Base-by-base conservation (phyloP, 2,888 invertebrate genomes). In the Gisinianus flammeolus region DNA sequence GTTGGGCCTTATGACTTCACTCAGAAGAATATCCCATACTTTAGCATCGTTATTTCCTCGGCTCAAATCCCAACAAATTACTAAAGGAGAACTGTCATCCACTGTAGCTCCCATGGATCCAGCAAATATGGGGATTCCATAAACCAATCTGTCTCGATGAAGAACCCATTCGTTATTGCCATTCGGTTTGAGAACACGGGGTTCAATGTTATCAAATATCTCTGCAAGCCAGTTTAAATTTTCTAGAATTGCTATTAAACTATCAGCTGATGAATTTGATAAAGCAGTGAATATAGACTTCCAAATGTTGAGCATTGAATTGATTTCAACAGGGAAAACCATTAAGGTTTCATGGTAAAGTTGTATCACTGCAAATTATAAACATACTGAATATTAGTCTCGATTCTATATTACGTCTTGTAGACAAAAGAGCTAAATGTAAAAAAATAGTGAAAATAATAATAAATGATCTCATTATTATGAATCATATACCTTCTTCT, bases 21-120 rank as follows among this genome's bases (percentile, higher is more conserved):
- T 77, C 26, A 58, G 69, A 24, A 83, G 64, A 3, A 83, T 77
- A 33, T 80, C 76, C 79, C 82, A 83, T 0, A 81, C 79, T 1
- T 79, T 79, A 12, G 72, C 66, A 33, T 80, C 44, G 6, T 31
- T 52, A 4, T 74, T 70, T 2, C 76, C 62, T 24, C 79, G 68
- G 6, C 66, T 26, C 2, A 82, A 31, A n/a, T 79, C 77, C 83
- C 83, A 83, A 58, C 77, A 73, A 19, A 81, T 72, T 12, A 83
- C 69, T 22, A 73, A 56, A 0, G 79, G 79, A 22, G 52, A 62
- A 2, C 73, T 77, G 33, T 80, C 79, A 16, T 72, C 73, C 5
- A 78, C 66, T 3, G 79, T 64, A 5, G 56, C 70, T 8, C 83
- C 83, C 2, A 30, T 24, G 0, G 73, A 24, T 22, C 79, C 79